Evolutionary conservation across 2,888 invertebrate genomes (phyloP).

Genomic region (Pristionchus entomophagus): DNA sequence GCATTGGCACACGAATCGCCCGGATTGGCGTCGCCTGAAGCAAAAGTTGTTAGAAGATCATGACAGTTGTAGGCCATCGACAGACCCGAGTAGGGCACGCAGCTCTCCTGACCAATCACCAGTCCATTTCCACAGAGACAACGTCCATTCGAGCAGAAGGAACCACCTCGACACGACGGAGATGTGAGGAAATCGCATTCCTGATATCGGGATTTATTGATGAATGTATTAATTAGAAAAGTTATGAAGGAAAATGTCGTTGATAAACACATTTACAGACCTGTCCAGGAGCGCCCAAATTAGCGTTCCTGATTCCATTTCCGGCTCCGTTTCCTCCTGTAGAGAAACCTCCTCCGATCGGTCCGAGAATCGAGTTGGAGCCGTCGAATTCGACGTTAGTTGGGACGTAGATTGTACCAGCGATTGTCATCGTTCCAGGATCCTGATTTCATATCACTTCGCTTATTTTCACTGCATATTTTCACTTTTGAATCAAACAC

Average conservation of each 20-base stretch:
- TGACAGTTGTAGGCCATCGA: not conserved
- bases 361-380: conserved; percentile 22
- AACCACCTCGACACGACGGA: conserved; percentile 58
- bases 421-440: conserved; percentile 5
- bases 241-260: too few species aligned
- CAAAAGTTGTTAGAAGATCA: not conserved
- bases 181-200: conserved; percentile 59
- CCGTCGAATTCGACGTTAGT: not conserved
- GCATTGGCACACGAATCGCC: conserved; percentile 59
- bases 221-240: too few species aligned
- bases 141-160: conserved; percentile 58
- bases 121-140: conserved; percentile 60
- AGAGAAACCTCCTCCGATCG: not conserved
- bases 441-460: not conserved
- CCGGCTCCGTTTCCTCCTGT: not conserved
- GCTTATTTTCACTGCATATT: not conserved
- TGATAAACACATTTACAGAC: too few species aligned
- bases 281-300: conserved; percentile 38
- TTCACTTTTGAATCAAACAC: too few species aligned
- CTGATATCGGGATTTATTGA: conserved; percentile 35
- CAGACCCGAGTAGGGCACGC: conserved; percentile 46
- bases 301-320: not conserved
- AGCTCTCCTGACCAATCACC: conserved; percentile 48
- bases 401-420: not conserved
- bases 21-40: conserved; percentile 59